Conservation (phyloP, 2,113 vertebrate genomes). For the Hyaena hyaena region DNA sequence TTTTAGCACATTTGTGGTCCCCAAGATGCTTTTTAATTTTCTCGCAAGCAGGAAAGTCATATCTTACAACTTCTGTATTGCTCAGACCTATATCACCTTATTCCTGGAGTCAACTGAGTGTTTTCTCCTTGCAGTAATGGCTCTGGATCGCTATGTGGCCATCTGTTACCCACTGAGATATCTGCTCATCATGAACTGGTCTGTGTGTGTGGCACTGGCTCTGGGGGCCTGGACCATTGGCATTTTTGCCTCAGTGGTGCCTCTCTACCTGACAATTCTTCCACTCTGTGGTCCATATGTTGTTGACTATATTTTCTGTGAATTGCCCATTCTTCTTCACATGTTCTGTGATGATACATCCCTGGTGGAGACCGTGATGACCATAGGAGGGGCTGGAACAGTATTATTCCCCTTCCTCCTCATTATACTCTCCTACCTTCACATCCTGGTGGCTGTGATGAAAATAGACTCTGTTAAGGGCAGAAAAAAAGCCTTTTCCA, state of each 20-base stretch:
- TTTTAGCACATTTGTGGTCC: neutral
- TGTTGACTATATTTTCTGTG: conserved; percentile 60
- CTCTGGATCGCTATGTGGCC: conserved; percentile 7
- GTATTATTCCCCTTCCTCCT: neutral
- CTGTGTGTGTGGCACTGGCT: neutral
- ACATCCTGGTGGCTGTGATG: neutral
- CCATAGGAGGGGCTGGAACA: neutral
- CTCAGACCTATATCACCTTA: neutral
- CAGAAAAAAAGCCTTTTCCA: neutral
- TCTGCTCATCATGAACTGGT: neutral
- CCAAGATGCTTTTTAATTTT: conserved; percentile 32
- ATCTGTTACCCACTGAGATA: conserved; percentile 51
- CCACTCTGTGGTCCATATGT: conserved; percentile 18
- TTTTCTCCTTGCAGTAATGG: conserved; percentile 49
- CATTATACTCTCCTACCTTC: neutral
- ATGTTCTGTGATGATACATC: conserved; percentile 24
- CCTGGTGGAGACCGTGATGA: neutral
- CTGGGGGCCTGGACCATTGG: neutral
- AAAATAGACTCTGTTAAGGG: neutral
- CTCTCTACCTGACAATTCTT: neutral
- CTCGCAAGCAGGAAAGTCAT: neutral
- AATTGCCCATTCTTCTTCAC: neutral
- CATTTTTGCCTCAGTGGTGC: neutral
- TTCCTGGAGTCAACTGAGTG: neutral
- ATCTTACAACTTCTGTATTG: neutral